Evolutionary conservation across 1,140 invertebrate genomes (phyloP).

Genomic region (Lepidurus packardi): DNA sequence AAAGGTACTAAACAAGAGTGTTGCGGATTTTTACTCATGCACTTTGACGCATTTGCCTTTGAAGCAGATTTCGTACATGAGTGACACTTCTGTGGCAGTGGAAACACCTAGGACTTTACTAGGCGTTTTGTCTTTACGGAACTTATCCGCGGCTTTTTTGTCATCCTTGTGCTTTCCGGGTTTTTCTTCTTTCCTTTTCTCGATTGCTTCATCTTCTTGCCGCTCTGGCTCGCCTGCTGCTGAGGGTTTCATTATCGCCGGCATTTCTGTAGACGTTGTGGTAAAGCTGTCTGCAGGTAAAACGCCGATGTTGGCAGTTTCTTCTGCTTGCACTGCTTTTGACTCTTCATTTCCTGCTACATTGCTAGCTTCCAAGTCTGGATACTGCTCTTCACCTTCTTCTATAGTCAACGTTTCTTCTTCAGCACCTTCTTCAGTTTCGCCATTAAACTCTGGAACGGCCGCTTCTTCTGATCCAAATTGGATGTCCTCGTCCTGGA

Average conservation of each 20-base stretch:
- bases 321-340: slow-evolving; percentile 12
- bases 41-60: slow-evolving; percentile 35
- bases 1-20: not conserved
- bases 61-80: slow-evolving; percentile 36
- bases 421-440: slow-evolving; percentile 16
- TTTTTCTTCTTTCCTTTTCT: not conserved
- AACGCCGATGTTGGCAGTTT: slow-evolving; percentile 6
- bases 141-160: not conserved
- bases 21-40: slow-evolving; percentile 27
- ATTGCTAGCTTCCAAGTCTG: not conserved
- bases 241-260: not conserved
- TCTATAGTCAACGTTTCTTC: not conserved
- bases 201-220: not conserved
- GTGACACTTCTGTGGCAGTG: slow-evolving; percentile 35
- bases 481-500: not conserved
- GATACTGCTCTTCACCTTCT: slow-evolving; percentile 6
- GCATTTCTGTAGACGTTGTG: not conserved
- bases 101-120: slow-evolving; percentile 34
- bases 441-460: not conserved
- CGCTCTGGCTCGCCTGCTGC: not conserved
- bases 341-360: not conserved
- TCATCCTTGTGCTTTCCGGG: not conserved
- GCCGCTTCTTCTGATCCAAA: not conserved
- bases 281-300: not conserved
- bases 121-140: not conserved